These are phyloP conservation scores for Thelaira solivaga DNA, from an alignment of 2,888 invertebrate species.

Conservation along the genomic window DNA sequence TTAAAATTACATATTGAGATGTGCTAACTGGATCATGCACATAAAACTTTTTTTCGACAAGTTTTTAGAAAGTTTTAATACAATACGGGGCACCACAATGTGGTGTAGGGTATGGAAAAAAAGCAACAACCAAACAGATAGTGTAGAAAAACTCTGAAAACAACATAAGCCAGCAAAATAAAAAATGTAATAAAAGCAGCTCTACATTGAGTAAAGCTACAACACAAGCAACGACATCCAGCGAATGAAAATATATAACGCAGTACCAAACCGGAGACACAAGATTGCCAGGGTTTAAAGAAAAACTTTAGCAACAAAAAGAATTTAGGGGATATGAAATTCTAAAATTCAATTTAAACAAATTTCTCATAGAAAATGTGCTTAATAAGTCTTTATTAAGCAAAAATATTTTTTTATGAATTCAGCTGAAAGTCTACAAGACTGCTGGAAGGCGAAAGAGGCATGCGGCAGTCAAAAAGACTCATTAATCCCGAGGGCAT, in stretches of 20 bases:
- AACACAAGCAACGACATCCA: conserved; percentile 57
- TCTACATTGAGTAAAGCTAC: conserved; percentile 47
- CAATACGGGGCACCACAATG: neutral
- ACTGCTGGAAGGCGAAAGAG: too few relatives aligned
- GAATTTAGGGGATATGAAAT: too few relatives aligned
- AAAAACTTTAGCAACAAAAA: neutral
- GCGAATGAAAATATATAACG: conserved; percentile 52
- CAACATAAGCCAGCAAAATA: conserved; percentile 60
- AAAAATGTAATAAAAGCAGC: conserved; percentile 59
- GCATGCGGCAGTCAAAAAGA: too few relatives aligned
- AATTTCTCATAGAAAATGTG: too few relatives aligned
- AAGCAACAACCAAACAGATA: conserved; percentile 26
- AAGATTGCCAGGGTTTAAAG: conserved; percentile 20
- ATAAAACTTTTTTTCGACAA: too few relatives aligned
- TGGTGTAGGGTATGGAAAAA: conserved; percentile 34
- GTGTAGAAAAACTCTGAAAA: conserved; percentile 48
- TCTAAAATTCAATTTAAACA: too few relatives aligned
- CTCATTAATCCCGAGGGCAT: too few relatives aligned
- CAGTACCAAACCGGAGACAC: conserved; percentile 8
- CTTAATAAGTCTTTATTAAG: too few relatives aligned
- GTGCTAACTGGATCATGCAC: too few relatives aligned
- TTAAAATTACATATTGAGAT: too few relatives aligned
- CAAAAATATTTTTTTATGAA: too few relatives aligned
- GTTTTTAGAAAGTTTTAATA: neutral
- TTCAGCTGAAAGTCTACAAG: too few relatives aligned